These are phyloP conservation scores for Anticlea derivata DNA, from an alignment of 2,888 invertebrate genomes.

Conservation along the genomic window DNA sequence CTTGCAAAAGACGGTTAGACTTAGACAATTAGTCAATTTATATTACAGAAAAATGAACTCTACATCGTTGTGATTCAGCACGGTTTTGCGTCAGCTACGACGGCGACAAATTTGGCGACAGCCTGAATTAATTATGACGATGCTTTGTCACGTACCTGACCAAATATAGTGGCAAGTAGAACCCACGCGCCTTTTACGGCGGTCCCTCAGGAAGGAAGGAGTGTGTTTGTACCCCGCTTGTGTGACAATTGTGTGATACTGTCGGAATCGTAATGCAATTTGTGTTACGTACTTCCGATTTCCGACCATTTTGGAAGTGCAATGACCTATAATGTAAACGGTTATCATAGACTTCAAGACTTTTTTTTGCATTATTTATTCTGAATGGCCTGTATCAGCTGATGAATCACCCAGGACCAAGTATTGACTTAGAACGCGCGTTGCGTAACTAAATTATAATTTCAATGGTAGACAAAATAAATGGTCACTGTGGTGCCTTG, in stretches of 20 bases:
- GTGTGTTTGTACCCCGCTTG: constrained; percentile 69
- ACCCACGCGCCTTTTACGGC: constrained; percentile 67
- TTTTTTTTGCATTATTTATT: too few relatives aligned
- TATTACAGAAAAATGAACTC: constrained; percentile 54
- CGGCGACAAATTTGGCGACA: constrained; percentile 69
- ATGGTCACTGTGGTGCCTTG: constrained; percentile 15
- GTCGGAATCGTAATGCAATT: constrained; percentile 69
- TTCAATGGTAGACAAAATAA: constrained; percentile 23
- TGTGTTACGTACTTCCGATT: constrained; percentile 66
- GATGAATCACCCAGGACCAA: constrained; percentile 10
- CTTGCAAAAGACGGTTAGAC: constrained; percentile 71
- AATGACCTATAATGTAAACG: too few relatives aligned
- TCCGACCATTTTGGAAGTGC: constrained; percentile 55
- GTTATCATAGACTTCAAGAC: too few relatives aligned
- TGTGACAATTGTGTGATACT: constrained; percentile 51
- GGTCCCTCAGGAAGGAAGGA: constrained; percentile 70
- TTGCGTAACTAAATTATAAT: constrained; percentile 26
- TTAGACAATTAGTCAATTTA: constrained; percentile 56
- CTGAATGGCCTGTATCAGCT: constrained; percentile 32
- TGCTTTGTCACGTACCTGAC: constrained; percentile 75
- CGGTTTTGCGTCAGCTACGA: constrained; percentile 54
- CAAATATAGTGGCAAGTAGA: constrained; percentile 70
- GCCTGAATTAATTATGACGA: constrained; percentile 73
- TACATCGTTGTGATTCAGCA: constrained; percentile 59
- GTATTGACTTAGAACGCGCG: constrained; percentile 17